Evolutionary conservation across 2,888 invertebrate genomes (phyloP), one percentile per base, ranked within the genome.

Genomic region (Myopa tessellatipennis): DNA sequence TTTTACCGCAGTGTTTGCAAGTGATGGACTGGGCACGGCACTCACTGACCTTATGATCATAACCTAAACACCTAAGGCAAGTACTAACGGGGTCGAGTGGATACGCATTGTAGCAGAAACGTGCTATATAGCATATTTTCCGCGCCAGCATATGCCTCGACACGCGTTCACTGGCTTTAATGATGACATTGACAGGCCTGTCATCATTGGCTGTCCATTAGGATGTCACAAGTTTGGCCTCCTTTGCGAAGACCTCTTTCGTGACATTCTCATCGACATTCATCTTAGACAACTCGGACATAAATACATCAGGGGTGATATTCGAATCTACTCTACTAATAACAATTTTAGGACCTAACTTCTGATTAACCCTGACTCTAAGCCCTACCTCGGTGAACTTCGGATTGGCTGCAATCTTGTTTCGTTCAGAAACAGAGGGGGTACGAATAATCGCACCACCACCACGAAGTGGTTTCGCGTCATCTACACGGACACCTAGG

Each of bases 31-130:
- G 26, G 50, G 78, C 1, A 4, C 71, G 38, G 36, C 80, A 80
- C 4, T 81, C 65, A 0, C 76, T 52, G 4, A 80, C 78, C 58
- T 73, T 78, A 18, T 80, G 79, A 76, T 80, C 78, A 14, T 79
- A 81, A 7, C 72, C 65, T 67, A 18, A 77, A 76, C 73, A 61
- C 79, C 77, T 78, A 77, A 0, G 10, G 3, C 45, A 45, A 10
- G 45, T 45, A 10, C 45, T 2, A 10, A 45, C 45, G 7, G 45
- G 45, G 10, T 10, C 45, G 6, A 45, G 10, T 45, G 10, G 45
- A 45, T 45, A 6, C 7, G 3, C 45, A 2, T 3, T 45, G 10
- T 45, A 3, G 10, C 45, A 45, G 10, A 45, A 45, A 45, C 3
- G 10, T 2, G 6, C 45, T 4, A 79, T 58, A 58, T 78, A 80